These are phyloP conservation scores for Mus spicilegus DNA, from an alignment of 2,113 vertebrate genomes.

Conservation along the genomic window DNA sequence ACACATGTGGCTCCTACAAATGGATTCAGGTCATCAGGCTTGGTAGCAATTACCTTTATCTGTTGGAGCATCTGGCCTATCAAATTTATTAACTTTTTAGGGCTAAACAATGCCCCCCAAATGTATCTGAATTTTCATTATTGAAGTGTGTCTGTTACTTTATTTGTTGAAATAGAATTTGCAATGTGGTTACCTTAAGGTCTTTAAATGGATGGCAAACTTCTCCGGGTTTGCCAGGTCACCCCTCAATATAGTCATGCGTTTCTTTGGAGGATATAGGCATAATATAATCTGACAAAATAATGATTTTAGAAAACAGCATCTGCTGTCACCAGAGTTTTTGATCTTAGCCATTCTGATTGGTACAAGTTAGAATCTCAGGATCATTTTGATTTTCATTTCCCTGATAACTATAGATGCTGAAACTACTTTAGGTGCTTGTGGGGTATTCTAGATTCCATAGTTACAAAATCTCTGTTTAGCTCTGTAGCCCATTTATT, in stretches of 20 bases:
- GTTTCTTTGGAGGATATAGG: not conserved
- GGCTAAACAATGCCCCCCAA: not conserved
- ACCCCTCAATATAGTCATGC: not conserved
- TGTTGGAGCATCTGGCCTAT: no score
- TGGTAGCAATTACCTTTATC: not conserved
- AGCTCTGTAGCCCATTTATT: no score
- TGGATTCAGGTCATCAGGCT: no score
- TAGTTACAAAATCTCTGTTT: no score
- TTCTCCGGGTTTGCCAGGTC: not conserved
- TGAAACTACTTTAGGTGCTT: no score
- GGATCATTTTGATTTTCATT: no score
- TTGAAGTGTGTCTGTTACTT: not conserved
- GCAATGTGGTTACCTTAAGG: not conserved
- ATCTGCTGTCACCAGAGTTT: no score
- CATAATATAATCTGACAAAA: not conserved
- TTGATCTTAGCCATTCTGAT: no score
- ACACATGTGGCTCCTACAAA: not conserved
- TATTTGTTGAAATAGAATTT: not conserved
- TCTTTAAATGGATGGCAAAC: not conserved
- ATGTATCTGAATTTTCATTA: not conserved
- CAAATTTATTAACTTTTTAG: not conserved
- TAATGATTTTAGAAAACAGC: not conserved
- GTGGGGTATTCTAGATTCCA: no score
- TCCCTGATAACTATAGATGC: no score
- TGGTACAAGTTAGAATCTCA: no score